Evolutionary conservation across 2,113 vertebrate species (phyloP).

Genomic region (Corynorhinus townsendii): DNA sequence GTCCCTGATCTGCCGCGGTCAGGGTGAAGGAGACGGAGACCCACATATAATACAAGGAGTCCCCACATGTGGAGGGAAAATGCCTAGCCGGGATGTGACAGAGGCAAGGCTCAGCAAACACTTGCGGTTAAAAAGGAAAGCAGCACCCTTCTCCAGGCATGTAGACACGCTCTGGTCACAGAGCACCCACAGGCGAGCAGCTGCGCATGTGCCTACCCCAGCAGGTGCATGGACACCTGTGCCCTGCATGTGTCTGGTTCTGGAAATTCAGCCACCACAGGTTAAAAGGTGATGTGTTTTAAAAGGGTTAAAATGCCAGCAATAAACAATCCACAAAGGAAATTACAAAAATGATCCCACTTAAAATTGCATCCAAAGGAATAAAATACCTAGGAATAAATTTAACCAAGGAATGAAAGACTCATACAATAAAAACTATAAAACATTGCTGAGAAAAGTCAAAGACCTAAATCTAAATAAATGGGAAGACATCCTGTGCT

Average conservation of each 20-base stretch:
- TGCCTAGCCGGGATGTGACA: not conserved
- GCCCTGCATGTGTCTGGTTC: not conserved
- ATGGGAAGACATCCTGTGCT: not conserved
- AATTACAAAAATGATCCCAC: not conserved
- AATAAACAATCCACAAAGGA: not conserved
- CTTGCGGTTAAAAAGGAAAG: not conserved
- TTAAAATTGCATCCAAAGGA: not conserved
- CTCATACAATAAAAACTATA: not conserved
- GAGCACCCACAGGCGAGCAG: fast-evolving
- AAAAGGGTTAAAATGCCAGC: not conserved
- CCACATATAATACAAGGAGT: not conserved
- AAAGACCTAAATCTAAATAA: not conserved
- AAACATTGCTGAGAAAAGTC: not conserved
- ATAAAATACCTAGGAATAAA: not conserved
- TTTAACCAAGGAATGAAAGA: not conserved
- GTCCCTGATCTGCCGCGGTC: not conserved
- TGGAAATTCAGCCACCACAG: not conserved
- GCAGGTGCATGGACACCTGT: fast-evolving
- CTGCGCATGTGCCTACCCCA: not conserved
- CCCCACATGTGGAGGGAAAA: not conserved
- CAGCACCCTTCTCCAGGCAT: not conserved
- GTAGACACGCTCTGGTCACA: not conserved
- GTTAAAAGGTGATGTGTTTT: not conserved
- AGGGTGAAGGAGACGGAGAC: not conserved
- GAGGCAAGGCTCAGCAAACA: not conserved